Conservation (phyloP, 2,888 invertebrate genomes). For the Caenorhabditis doughertyi region DNA sequence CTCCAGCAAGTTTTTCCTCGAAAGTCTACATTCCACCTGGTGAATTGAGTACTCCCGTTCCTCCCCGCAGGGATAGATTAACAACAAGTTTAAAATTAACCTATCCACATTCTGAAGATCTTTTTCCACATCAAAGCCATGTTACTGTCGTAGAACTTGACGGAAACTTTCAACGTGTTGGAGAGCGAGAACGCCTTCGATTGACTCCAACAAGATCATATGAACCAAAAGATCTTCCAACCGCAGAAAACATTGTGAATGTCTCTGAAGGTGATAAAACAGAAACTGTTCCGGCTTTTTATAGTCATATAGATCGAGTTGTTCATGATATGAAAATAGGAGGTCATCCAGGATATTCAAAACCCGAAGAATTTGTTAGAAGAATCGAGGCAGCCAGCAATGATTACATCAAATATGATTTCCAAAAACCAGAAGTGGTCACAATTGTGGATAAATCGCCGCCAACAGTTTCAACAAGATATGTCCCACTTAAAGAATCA, state of each 20-base stretch:
- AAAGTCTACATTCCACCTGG: constrained; percentile 54
- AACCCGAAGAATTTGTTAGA: constrained; percentile 62
- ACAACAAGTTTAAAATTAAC: constrained; percentile 51
- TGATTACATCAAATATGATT: constrained; percentile 55
- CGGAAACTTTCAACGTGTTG: constrained; percentile 33
- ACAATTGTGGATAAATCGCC: constrained; percentile 48
- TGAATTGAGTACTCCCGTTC: constrained; percentile 38
- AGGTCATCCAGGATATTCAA: constrained; percentile 51
- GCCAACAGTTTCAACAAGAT: constrained; percentile 25
- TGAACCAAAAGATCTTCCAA: constrained; percentile 6
- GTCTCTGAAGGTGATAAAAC: constrained; percentile 54
- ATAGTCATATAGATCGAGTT: constrained; percentile 62
- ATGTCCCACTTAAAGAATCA: neutral
- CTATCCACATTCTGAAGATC: constrained; percentile 56
- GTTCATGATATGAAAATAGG: constrained; percentile 58
- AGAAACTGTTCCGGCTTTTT: constrained; percentile 53
- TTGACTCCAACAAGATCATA: neutral
- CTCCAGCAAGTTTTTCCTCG: constrained; percentile 36
- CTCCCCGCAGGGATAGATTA: constrained; percentile 43
- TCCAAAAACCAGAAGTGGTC: constrained; percentile 51
- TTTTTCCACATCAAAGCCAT: constrained; percentile 43
- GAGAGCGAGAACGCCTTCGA: constrained; percentile 8
- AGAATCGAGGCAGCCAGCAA: constrained; percentile 58
- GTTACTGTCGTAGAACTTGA: constrained; percentile 36
- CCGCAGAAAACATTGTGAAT: constrained; percentile 49